Evolutionary conservation across 2,113 vertebrate genomes (phyloP).

Genomic region (Accipiter cooperii): DNA sequence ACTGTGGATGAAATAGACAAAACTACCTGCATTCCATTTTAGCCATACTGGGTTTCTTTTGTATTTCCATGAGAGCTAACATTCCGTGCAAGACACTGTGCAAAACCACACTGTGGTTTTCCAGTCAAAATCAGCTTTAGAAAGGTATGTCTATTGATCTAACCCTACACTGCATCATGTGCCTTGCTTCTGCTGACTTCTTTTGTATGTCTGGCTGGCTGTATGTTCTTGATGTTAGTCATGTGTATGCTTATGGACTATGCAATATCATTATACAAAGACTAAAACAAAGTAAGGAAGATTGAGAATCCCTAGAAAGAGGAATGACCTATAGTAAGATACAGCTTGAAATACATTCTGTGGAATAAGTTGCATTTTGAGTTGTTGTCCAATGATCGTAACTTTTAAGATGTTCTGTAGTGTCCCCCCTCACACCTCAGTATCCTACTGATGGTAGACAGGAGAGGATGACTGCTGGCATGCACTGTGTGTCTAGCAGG

Average conservation of each 20-base stretch:
- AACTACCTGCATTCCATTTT: not conserved
- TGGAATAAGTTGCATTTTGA: not conserved
- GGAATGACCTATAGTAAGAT: not conserved
- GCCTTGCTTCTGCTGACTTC: not conserved
- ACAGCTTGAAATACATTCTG: not conserved
- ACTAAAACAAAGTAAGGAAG: not conserved
- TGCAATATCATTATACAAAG: not conserved
- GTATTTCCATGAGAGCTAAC: not conserved
- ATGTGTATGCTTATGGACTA: fast-evolving
- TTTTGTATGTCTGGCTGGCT: not conserved
- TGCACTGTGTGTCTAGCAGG: not conserved
- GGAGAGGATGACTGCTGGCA: not conserved
- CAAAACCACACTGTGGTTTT: not conserved
- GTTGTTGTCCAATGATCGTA: not conserved
- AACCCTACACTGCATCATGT: not conserved
- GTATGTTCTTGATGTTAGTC: not conserved
- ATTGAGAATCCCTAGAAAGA: not conserved
- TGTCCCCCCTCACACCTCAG: not conserved
- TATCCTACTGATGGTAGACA: not conserved
- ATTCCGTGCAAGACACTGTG: fast-evolving
- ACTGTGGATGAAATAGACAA: not conserved
- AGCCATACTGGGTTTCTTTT: not conserved
- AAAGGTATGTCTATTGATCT: not conserved
- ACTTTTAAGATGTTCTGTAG: not conserved
- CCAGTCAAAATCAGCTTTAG: not conserved